Evolutionary conservation across 2,888 invertebrate genomes (phyloP).

Genomic region (Orchestes rusci): DNA sequence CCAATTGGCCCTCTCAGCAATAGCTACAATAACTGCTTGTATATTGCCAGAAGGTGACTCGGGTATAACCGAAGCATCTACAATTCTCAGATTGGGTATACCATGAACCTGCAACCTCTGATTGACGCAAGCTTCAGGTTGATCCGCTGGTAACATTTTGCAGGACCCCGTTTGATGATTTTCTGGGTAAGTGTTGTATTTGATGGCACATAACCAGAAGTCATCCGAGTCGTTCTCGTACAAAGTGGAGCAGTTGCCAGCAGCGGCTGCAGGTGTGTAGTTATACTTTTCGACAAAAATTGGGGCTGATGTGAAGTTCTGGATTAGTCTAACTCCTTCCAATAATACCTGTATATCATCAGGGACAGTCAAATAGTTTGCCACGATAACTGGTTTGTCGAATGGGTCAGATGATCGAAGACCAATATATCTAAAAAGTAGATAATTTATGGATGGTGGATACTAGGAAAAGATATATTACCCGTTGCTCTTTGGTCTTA

Average conservation of each 20-base stretch:
- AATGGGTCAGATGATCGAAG: slow-evolving; percentile 60
- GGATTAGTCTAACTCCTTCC: slow-evolving; percentile 52
- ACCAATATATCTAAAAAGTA: slow-evolving; percentile 40
- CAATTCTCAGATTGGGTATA: slow-evolving; percentile 24
- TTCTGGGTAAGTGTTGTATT: slow-evolving; percentile 60
- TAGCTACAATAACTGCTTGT: slow-evolving; percentile 26
- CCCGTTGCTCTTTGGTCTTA: slow-evolving; percentile 60
- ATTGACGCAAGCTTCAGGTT: slow-evolving; percentile 55
- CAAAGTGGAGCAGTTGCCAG: slow-evolving; percentile 60
- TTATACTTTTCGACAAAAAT: slow-evolving; percentile 51
- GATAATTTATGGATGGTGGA: too few relatives aligned
- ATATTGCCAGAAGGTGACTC: slow-evolving; percentile 23
- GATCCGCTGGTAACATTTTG: slow-evolving; percentile 63
- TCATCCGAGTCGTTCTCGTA: slow-evolving; percentile 51
- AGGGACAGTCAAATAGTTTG: slow-evolving; percentile 63
- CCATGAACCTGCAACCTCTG: slow-evolving; percentile 25
- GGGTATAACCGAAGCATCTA: slow-evolving; percentile 28
- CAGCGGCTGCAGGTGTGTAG: slow-evolving; percentile 49
- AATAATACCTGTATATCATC: slow-evolving; percentile 55
- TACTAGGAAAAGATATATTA: slow-evolving; percentile 28
- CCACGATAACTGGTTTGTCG: slow-evolving; percentile 62
- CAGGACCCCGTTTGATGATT: slow-evolving; percentile 72
- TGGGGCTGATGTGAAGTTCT: slow-evolving; percentile 51
- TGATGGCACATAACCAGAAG: slow-evolving; percentile 63
- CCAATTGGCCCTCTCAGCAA: slow-evolving; percentile 26